Base-by-base conservation (phyloP, 2,113 vertebrate species). In the Scophthalmus maximus region DNA sequence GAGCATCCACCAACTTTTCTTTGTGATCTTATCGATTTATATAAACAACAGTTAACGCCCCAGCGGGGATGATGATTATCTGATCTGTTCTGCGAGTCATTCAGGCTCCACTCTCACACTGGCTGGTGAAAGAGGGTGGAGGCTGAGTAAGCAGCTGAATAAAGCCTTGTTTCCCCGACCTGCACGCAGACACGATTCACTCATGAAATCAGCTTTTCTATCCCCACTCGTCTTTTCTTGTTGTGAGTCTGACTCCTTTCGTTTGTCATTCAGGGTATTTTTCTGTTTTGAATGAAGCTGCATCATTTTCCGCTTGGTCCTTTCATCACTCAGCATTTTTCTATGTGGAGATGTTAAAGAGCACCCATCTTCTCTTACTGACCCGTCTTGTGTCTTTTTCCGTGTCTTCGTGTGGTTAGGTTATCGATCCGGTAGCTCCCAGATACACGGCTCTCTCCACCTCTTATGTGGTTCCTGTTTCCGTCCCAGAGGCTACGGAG, bases 401-500 rank as follows among this genome's bases (percentile, higher is more conserved):
- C 34, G 32, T 34, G 2, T 38, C 18, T 32, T 3, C 15, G 52
- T 57, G 18, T 57, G 9, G 17, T 44, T 82, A 99, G 98, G 97
- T 99, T 29, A 98, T 99, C 72, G 98, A 99, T 78, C 98, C 98
- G 0, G 92, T 99, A 66, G 97, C 98, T 51, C 96, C 97, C 27
- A 93, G 98, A 9, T 97, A 93, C 67, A 95, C 95, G 1, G 97
- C 98, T 9, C 91, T 99, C 71, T 91, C 96, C 79, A 92, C 94
- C 90, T 95, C 95, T 55, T 94, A 96, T 55, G 94, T 93, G 34
- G 81, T 98, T 42, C 94, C 94, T 2, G 95, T 99, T 73, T 92
- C 91, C 1, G 20, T 99, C 68, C 89, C 95, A 17, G 96, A 94
- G 62, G 97, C 95, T 32, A 83, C 81, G 66, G 97, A 97, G 86